phyloP scores from a whole-genome alignment of 1,140 invertebrate genomes.

The Wasmannia auropunctata region DNA sequence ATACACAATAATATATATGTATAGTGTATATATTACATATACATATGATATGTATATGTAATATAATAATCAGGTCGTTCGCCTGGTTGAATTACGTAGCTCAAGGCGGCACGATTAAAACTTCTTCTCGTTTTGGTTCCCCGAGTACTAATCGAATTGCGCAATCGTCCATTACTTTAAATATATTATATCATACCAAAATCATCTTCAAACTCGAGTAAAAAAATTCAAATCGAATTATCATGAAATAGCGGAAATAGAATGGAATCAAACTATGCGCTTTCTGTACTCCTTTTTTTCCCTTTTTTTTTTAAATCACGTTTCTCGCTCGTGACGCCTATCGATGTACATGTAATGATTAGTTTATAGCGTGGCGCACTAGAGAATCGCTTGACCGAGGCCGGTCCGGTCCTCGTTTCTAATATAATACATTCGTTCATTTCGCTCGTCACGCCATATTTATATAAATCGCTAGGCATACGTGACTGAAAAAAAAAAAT shows the following conservation, averaged over 20 bases:
- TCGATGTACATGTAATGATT: slow-evolving; percentile 29
- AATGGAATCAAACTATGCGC: not conserved
- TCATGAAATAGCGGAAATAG: not conserved
- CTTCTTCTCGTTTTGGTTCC: not conserved
- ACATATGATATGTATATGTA: slow-evolving; percentile 29
- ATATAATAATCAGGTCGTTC: slow-evolving; percentile 67
- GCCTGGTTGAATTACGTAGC: slow-evolving; percentile 58
- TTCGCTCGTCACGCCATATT: slow-evolving; percentile 26
- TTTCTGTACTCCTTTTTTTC: slow-evolving; percentile 17
- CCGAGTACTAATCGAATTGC: not conserved
- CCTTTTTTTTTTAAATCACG: not conserved
- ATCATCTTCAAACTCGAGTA: not conserved
- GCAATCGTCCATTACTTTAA: not conserved
- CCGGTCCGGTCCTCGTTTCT: not conserved
- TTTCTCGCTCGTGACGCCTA: not conserved
- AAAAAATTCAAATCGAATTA: not conserved
- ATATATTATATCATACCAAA: slow-evolving; percentile 23
- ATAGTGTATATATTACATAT: slow-evolving; percentile 13
- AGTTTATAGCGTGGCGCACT: slow-evolving; percentile 14
- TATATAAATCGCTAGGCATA: slow-evolving; percentile 37
- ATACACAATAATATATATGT: not conserved
- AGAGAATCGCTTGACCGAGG: slow-evolving; percentile 18
- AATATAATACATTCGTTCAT: slow-evolving; percentile 49
- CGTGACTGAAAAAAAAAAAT: too few relatives aligned
- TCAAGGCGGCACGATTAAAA: slow-evolving; percentile 37